Evolutionary conservation across 2,888 invertebrate species (phyloP).

Genomic region (Agrotis clavis): DNA sequence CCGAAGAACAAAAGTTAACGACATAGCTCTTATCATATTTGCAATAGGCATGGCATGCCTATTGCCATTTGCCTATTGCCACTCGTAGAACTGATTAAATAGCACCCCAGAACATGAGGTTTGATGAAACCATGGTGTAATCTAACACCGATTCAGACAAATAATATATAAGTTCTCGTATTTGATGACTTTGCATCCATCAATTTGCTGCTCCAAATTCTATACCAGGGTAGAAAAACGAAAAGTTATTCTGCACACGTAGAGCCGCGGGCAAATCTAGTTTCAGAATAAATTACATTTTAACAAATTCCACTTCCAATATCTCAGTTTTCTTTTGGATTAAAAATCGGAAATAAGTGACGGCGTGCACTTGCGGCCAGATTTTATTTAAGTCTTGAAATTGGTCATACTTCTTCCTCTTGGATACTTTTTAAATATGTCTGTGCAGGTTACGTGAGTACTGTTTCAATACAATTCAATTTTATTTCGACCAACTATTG

Average conservation of each 20-base stretch:
- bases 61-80: too few species aligned
- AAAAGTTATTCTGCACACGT: neutral
- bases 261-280: constrained; percentile 1
- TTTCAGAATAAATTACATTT: constrained; percentile 59
- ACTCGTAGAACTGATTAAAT: too few species aligned
- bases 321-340: constrained; percentile 54
- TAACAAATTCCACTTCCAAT: constrained; percentile 63
- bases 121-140: too few species aligned
- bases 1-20: too few species aligned
- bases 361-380: constrained; percentile 3
- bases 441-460: too few species aligned
- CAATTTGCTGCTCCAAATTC: neutral
- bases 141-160: neutral
- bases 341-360: constrained; percentile 45
- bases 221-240: neutral
- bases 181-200: neutral
- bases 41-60: too few species aligned
- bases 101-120: too few species aligned
- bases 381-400: neutral
- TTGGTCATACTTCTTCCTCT: neutral
- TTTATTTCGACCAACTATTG: too few species aligned
- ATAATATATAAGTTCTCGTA: neutral
- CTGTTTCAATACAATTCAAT: too few species aligned
- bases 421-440: neutral
- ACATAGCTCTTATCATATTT: too few species aligned